Conservation (phyloP, 2,113 vertebrate species). For the Neomonachus schauinslandi region DNA sequence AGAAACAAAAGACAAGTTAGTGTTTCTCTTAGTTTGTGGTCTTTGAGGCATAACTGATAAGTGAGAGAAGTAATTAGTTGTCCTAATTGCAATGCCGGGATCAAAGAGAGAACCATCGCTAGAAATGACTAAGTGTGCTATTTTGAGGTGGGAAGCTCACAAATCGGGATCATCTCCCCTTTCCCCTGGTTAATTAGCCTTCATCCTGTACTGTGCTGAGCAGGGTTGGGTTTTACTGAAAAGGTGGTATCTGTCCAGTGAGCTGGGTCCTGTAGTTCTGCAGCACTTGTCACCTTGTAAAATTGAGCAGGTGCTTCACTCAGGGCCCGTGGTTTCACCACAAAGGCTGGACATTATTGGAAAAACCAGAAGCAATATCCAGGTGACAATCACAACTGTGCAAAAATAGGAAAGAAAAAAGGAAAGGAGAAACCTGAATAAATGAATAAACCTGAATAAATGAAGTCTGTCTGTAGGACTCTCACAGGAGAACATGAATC, state of each 20-base stretch:
- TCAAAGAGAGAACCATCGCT: background rate
- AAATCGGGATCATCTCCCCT: accelerated
- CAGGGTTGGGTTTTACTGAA: background rate
- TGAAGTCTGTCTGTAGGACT: constrained; percentile 45
- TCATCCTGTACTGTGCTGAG: background rate
- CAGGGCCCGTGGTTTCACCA: background rate
- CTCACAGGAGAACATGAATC: constrained; percentile 39
- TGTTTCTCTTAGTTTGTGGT: background rate
- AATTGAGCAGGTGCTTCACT: background rate
- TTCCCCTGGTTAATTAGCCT: accelerated
- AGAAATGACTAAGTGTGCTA: background rate
- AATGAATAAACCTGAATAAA: no score
- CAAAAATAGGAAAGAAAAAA: background rate
- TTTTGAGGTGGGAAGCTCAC: background rate
- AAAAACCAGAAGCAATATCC: background rate
- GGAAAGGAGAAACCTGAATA: background rate
- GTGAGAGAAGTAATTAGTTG: background rate
- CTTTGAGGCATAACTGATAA: background rate
- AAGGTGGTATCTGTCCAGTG: background rate
- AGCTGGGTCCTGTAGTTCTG: background rate
- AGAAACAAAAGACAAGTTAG: background rate
- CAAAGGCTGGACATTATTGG: background rate
- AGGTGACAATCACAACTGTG: background rate
- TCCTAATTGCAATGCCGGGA: background rate
- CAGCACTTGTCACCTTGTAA: background rate